Evolutionary conservation across 1,140 invertebrate genomes (phyloP).

Genomic region (Papilio polyxenes): DNA sequence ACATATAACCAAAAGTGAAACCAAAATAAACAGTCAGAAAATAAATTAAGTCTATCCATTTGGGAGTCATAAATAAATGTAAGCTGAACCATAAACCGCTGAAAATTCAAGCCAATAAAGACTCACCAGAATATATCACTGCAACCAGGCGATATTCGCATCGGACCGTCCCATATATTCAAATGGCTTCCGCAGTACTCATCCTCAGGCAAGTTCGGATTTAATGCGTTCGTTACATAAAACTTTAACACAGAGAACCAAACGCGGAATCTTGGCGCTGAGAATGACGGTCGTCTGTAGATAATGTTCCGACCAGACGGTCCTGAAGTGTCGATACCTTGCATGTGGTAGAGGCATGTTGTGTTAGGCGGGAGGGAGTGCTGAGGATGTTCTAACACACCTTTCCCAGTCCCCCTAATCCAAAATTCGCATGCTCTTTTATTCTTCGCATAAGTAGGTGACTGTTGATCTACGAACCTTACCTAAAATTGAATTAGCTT

Average conservation of each 20-base stretch:
- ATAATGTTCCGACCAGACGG: slow-evolving; percentile 83
- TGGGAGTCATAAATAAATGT: slow-evolving; percentile 27
- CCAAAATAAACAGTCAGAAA: neutral
- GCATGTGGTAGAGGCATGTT: slow-evolving; percentile 92
- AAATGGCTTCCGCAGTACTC: slow-evolving; percentile 90
- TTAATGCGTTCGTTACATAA: slow-evolving; percentile 84
- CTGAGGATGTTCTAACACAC: slow-evolving; percentile 88
- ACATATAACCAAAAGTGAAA: neutral
- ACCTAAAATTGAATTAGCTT: slow-evolving; percentile 82
- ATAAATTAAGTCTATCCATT: slow-evolving; percentile 11
- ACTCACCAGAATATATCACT: slow-evolving; percentile 90
- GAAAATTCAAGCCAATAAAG: slow-evolving; percentile 34
- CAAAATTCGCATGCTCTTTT: slow-evolving; percentile 93
- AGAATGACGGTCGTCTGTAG: slow-evolving; percentile 82
- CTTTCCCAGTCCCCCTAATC: slow-evolving; percentile 88
- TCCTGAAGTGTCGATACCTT: slow-evolving; percentile 82
- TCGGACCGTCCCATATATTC: slow-evolving; percentile 91
- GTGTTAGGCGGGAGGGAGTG: slow-evolving; percentile 92
- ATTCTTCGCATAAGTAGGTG: slow-evolving; percentile 88
- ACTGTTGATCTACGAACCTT: slow-evolving; percentile 89
- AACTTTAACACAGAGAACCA: slow-evolving; percentile 95
- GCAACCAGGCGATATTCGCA: slow-evolving; percentile 88
- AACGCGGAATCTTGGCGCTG: slow-evolving; percentile 87
- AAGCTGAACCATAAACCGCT: slow-evolving; percentile 25
- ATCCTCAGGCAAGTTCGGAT: slow-evolving; percentile 82